These are phyloP conservation scores for Andrena minutula DNA, from an alignment of 2,888 invertebrate genomes.

Conservation along the genomic window DNA sequence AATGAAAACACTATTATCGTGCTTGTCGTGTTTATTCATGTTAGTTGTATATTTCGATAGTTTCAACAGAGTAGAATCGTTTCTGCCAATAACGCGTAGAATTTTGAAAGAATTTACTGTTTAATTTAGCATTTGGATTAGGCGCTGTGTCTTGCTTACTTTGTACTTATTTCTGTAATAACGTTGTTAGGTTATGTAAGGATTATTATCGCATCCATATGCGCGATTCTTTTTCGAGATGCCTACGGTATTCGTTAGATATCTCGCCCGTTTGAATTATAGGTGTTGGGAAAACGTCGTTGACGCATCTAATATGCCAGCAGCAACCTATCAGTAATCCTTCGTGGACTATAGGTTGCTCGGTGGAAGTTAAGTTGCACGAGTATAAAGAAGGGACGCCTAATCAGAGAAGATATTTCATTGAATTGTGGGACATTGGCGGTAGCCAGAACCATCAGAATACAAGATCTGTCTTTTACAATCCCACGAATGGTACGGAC, in stretches of 20 bases:
- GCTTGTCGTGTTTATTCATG: neutral
- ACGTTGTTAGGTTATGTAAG: conserved; percentile 33
- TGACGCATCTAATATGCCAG: conserved; percentile 96
- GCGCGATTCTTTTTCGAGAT: neutral
- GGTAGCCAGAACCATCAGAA: conserved; percentile 97
- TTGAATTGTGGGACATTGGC: conserved; percentile 99
- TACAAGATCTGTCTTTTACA: conserved; percentile 97
- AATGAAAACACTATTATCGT: conserved; percentile 21
- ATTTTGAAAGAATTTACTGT: neutral
- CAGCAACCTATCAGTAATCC: conserved; percentile 94
- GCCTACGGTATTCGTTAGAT: neutral
- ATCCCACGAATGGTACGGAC: conserved; percentile 93
- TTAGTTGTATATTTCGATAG: conserved; percentile 4
- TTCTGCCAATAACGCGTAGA: neutral
- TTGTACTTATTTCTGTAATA: conserved; percentile 3
- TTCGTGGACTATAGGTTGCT: conserved; percentile 98
- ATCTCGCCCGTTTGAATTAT: conserved; percentile 73
- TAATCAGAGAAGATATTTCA: conserved; percentile 95
- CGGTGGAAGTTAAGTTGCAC: conserved; percentile 97
- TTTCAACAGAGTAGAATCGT: neutral
- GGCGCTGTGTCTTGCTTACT: neutral
- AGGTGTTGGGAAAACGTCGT: conserved; percentile 98
- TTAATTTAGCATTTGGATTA: neutral
- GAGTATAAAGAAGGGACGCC: conserved; percentile 98
- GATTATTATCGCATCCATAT: neutral